Base-by-base conservation (phyloP, 2,888 invertebrate species). In the Drepana falcataria region DNA sequence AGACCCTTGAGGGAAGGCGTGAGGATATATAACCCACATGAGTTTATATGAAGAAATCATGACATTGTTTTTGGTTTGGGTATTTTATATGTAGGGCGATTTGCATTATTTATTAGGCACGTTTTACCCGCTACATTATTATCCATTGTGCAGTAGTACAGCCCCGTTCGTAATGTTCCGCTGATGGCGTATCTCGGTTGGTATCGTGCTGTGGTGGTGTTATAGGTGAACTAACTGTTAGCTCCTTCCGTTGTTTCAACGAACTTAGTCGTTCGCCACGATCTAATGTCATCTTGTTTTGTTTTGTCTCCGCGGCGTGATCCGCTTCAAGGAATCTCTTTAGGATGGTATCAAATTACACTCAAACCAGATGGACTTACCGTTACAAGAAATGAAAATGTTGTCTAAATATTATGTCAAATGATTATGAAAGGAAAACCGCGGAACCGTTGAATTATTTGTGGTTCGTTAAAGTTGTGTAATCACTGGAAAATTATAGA, bases 191-290 rank as follows among this genome's bases (percentile, higher is more conserved):
- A 81, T 79, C 77, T 79, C 76, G 85, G 84, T 65, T 80, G 69
- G 72, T 60, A 65, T 67, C 66, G 64, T 63, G 60, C 63, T 57
- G 56, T 59, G 65, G 64, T 76, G 66, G 75, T 72, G 75, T 73
- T 77, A 76, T 74, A 71, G 76, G 73, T 76, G 73, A 75, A 71
- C 63, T 85, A 86, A 85, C 86, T 81, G 83, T 85, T 77, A 60
- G 60, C 68, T 68, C 74, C 73, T 76, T 73, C 71, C 71, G 77
- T 74, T 77, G 72, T 76, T 72, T 69, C 58, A 59, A 73, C 75
- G 69, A 75, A 75, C 54, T 56, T 52, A 55, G 55, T 57, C 61
- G 51, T 57, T 62, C 59, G 58, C 55, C 59, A 65, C 61, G 65
- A 59, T 59, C 59, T 60, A 64, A 65, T 61, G 64, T 60, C 61